Base-by-base conservation (phyloP, 2,797 vertebrate species). In the Micromesistius poutassou region DNA sequence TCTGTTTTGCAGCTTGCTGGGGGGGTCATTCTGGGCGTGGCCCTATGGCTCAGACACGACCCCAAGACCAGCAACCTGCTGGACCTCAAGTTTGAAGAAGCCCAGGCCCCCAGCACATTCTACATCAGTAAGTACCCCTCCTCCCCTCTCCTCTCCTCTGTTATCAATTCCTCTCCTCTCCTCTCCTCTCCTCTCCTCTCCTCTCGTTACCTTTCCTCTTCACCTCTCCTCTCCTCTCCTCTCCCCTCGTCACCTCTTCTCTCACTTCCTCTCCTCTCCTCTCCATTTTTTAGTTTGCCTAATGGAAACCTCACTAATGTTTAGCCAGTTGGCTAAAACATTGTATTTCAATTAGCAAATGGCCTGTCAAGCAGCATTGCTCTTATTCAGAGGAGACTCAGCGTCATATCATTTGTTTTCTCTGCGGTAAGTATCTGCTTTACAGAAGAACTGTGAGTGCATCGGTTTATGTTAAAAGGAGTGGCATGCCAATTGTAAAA, bases 21-120 rank as follows among this genome's bases (percentile, higher is more conserved):
- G 86, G 97, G 98, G 9, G 95, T 98, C 22, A 96, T 99, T 89
- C 94, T 99, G 84, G 98, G 98, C 0, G 96, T 99, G 89, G 96
- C 97, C 55, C 92, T 99, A 6, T 99, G 97, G 97, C 94, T 99
- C 19, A 95, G 97, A 84, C 97, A 98, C 82, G 98, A 99, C 75
- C 89, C 93, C 0, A 91, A 96, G 93, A 99, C 97, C 3, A 96
- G 95, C 19, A 96, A 76, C 85, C 91, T 99, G 74, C 92, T 99
- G 77, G 94, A 91, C 6, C 88, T 96, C 46, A 87, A 96, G 66
- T 91, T 95, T n/a, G 93, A 94, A 0, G 96, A 92, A 33, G 74
- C 87, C 75, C 92, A 91, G 0, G 93, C 97, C 14, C 98, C 98
- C 77, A 96, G 78, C 87, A 98, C 97, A 79, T 99, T 98, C 93